Evolutionary conservation across 2,888 invertebrate genomes (phyloP).

Genomic region (Cheilosia impressa): DNA sequence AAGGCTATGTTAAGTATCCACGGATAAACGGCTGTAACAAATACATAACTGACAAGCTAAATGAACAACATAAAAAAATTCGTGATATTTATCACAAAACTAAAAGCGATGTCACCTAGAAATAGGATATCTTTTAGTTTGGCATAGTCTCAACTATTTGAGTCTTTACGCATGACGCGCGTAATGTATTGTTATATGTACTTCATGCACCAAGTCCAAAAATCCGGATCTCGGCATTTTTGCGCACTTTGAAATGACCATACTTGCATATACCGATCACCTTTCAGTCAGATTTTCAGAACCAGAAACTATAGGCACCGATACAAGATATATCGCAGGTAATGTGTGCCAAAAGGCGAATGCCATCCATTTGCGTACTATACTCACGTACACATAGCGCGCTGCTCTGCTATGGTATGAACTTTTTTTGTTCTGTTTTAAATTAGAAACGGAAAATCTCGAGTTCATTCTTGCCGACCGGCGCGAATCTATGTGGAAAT

Average conservation of each 20-base stretch:
- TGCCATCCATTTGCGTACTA: conserved; percentile 20
- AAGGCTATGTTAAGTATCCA: too few species aligned
- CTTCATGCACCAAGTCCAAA: conserved; percentile 11
- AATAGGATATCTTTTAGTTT: conserved; percentile 26
- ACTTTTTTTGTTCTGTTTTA: conserved; percentile 23
- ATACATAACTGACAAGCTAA: too few species aligned
- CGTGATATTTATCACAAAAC: neutral
- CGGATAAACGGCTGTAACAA: too few species aligned
- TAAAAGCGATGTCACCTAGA: neutral
- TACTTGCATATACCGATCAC: conserved; percentile 42
- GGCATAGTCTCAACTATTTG: conserved; percentile 25
- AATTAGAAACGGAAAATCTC: conserved; percentile 43
- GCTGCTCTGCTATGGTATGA: neutral
- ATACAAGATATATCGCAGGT: conserved; percentile 38
- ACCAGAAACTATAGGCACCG: neutral
- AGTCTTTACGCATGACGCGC: conserved; percentile 12
- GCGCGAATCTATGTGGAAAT: conserved; percentile 43
- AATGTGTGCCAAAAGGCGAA: conserved; percentile 34
- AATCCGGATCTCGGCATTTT: conserved; percentile 8
- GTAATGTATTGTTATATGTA: neutral
- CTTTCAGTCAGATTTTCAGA: conserved; percentile 39
- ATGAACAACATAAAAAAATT: too few species aligned
- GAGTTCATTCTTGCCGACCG: conserved; percentile 17
- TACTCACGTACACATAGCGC: neutral
- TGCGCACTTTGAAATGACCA: conserved; percentile 17